A percentile compares a stretch with the other conserved stretches of the same genome.
phyloP scores from a whole-genome alignment of 2,113 vertebrate genomes.

The Eudyptes chrysolophus region DNA sequence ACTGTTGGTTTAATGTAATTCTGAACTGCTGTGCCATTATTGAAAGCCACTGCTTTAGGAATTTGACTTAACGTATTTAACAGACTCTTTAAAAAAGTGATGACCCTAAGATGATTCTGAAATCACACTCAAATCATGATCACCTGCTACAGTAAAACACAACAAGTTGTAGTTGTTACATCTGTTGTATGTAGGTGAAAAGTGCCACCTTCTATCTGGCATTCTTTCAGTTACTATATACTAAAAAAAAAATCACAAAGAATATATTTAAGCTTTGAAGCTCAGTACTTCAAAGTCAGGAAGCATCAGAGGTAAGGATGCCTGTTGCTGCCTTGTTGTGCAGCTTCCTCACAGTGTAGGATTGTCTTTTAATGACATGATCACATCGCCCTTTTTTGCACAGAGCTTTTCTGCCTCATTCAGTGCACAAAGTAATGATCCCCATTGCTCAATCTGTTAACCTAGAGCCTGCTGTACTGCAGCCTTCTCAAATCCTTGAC shows the following conservation, averaged over 20 bases:
- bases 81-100: background rate
- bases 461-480: background rate
- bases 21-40: background rate
- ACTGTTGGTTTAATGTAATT: background rate
- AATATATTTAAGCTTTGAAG: background rate
- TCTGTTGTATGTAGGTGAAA: background rate
- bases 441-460: background rate
- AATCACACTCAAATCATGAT: background rate
- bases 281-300: background rate
- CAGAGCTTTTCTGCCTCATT: background rate
- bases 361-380: background rate
- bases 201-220: background rate
- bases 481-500: background rate
- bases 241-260: background rate
- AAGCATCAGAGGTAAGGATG: background rate
- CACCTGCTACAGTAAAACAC: background rate
- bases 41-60: background rate
- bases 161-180: background rate
- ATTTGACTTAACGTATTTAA: background rate
- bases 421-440: background rate
- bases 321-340: background rate
- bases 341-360: accelerated
- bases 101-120: background rate
- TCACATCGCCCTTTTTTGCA: background rate
- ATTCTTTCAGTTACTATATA: background rate